Conservation (phyloP, 2,113 vertebrate genomes). For the Myotis brandtii region DNA sequence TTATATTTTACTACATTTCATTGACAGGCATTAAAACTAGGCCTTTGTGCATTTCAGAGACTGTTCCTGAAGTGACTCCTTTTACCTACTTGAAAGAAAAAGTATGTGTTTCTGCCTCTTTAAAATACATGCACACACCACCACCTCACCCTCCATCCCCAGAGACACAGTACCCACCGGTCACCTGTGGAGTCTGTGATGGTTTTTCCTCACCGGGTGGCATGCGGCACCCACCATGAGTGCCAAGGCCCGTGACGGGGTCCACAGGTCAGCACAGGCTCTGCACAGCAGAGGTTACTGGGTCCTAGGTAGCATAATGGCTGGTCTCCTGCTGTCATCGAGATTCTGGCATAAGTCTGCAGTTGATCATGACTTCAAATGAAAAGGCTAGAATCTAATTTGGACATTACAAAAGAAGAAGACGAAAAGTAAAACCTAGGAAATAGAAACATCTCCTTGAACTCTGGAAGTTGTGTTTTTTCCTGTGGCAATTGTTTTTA, state of each 20-base stretch:
- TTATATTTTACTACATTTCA: neutral
- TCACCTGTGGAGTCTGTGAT: neutral
- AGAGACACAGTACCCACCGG: neutral
- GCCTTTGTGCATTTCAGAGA: neutral
- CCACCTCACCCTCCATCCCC: neutral
- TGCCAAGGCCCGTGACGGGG: neutral
- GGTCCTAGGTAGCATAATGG: neutral
- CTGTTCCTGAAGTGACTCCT: neutral
- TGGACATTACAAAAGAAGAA: neutral
- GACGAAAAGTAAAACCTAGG: neutral
- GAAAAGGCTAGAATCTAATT: conserved; percentile 31
- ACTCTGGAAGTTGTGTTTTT: conserved; percentile 15
- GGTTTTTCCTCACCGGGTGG: neutral
- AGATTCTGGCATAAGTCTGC: neutral
- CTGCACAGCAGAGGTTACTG: neutral
- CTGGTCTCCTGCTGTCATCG: neutral
- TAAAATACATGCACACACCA: neutral
- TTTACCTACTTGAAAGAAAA: neutral
- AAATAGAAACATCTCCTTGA: neutral
- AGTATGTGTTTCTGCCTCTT: neutral
- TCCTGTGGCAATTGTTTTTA: neutral
- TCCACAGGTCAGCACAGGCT: neutral
- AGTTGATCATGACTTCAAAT: neutral
- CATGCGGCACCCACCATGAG: neutral
- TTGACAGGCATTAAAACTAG: neutral